phyloP scores from a whole-genome alignment of 2,888 invertebrate genomes.

The Clanis bilineata region DNA sequence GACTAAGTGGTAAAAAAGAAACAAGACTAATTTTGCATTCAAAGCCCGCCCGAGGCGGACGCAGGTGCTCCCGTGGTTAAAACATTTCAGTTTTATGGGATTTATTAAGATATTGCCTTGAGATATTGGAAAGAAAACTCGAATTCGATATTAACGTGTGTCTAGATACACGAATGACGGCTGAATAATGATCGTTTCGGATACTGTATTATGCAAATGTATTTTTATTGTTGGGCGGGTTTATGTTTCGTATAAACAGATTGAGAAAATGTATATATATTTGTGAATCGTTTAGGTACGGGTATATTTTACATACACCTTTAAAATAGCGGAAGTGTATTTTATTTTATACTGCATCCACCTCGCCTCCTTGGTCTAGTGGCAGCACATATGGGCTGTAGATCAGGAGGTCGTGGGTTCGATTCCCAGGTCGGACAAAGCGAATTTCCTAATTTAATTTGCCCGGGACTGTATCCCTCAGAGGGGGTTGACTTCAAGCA shows the following conservation, averaged over 20 bases:
- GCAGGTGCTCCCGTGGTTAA: constrained; percentile 76
- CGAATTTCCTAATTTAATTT: too few relatives aligned
- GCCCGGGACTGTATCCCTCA: too few relatives aligned
- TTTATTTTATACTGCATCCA: too few relatives aligned
- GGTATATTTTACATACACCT: too few relatives aligned
- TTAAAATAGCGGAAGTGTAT: too few relatives aligned
- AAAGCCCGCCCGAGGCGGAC: constrained; percentile 68
- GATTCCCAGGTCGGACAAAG: too few relatives aligned
- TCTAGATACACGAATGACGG: constrained; percentile 27
- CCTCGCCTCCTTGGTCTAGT: too few relatives aligned
- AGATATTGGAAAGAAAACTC: constrained; percentile 68
- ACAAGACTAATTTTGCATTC: constrained; percentile 79
- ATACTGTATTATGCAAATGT: too few relatives aligned
- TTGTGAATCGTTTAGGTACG: neutral
- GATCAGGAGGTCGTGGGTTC: too few relatives aligned
- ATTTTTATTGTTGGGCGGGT: constrained; percentile 24
- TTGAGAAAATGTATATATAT: neutral
- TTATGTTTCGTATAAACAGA: constrained; percentile 27
- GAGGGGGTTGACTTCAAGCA: too few relatives aligned
- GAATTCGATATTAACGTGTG: constrained; percentile 49
- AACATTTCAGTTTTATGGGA: constrained; percentile 79
- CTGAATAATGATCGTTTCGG: constrained; percentile 31
- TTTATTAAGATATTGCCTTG: constrained; percentile 76
- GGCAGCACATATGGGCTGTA: too few relatives aligned
- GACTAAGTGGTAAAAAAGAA: constrained; percentile 79